Conservation (phyloP, 2,113 vertebrate species). For the Bos indicus region DNA sequence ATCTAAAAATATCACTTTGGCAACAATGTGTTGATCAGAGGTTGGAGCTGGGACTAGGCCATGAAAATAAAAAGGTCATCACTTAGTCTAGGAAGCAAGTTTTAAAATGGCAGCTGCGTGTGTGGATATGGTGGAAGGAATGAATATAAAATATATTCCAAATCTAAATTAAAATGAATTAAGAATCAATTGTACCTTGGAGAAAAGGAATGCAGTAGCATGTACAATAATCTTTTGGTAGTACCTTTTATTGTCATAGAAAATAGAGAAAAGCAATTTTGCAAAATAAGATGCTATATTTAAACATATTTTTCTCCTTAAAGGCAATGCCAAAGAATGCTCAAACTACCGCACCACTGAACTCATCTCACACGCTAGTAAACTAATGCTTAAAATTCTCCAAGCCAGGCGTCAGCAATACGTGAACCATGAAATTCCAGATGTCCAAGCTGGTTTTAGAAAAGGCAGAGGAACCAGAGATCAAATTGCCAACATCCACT, state of each 20-base stretch:
- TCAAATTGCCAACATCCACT: too few species aligned
- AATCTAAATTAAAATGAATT: background rate
- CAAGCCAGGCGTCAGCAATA: too few species aligned
- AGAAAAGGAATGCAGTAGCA: background rate
- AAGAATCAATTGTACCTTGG: background rate
- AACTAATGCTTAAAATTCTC: too few species aligned
- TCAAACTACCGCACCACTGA: too few species aligned
- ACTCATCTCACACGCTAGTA: too few species aligned
- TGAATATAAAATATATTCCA: background rate
- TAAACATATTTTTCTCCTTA: background rate
- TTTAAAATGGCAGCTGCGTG: background rate
- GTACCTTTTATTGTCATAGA: background rate
- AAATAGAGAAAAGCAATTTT: background rate
- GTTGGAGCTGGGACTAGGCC: background rate
- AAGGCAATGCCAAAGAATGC: too few species aligned
- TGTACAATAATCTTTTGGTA: background rate
- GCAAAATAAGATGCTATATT: background rate
- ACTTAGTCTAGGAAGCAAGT: background rate
- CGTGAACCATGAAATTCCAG: too few species aligned
- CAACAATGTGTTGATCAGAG: background rate
- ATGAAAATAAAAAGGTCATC: background rate
- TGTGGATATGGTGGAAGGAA: background rate
- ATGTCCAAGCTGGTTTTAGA: too few species aligned
- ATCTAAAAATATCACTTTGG: background rate
- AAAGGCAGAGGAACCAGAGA: too few species aligned